Base-by-base conservation (phyloP, 1,140 invertebrate genomes). In the Lepidostoma basale region DNA sequence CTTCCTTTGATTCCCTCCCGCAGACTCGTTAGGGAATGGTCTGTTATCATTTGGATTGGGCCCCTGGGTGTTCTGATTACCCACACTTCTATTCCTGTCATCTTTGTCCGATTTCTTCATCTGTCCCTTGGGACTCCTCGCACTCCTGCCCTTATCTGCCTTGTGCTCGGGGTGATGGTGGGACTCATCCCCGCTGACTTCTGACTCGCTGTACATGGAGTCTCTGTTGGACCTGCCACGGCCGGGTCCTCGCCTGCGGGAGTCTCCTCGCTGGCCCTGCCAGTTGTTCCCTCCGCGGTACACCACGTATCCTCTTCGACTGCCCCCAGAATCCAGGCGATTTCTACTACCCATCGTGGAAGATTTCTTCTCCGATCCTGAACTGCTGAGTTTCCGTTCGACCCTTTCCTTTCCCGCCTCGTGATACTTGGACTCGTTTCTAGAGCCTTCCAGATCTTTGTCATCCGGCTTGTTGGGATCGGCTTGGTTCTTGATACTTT, bases 171-270 rank as follows among this genome's bases (percentile, higher is more conserved):
- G 81, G 0, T 83, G 83, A 0, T 76, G 78, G 3, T 82, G 83
- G 30, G 84, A 75, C 52, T 85, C 87, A 40, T 88, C 87, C 0
- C 81, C 83, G 40, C 86, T 87, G 3, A 82, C 81, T 65, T 88
- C 87, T 8, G 86, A 87, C 71, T 88, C 87, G 0, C 71, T 73
- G 47, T 69, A 73, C 40, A 68, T 56, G 16, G 65, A 65, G 20
- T 73, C 71, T 22, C 71, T 54, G 39, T 72, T 72, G 16, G 67
- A 65, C 14, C 67, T 80, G 0, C 77, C 77, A 0, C 79, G 76
- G 18, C 79, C 74, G 22, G 80, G 77, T 25, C 78, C 73, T 54
- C 82, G 80, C 72, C 79, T 79, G 22, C 80, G 76, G 33, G 74
- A 73, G 3, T 76, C 76, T 40, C 79, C 79, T 42, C 81, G 79